Percentiles rank a stretch among this genome's conserved stretches.
phyloP scores from a whole-genome alignment of 1,140 invertebrate species.

The Aphelenchoides fujianensis region DNA sequence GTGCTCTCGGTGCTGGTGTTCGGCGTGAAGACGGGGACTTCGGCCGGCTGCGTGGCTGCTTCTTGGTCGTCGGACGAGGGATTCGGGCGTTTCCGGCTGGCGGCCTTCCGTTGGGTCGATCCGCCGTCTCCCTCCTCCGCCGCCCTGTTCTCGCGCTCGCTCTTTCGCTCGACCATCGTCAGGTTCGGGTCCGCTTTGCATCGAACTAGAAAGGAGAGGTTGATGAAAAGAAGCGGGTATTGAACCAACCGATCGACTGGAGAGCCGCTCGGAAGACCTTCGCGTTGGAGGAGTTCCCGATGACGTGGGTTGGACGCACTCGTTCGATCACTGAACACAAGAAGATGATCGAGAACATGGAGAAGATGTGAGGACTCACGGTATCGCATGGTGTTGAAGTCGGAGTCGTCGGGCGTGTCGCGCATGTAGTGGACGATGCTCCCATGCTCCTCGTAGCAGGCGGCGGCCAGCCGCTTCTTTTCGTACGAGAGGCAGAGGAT shows the following conservation, averaged over 20 bases:
- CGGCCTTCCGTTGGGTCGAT: too few species aligned
- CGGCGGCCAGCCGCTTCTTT: constrained; percentile 20
- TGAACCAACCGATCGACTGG: constrained; percentile 22
- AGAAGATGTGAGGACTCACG: constrained; percentile 19
- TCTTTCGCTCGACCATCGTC: neutral
- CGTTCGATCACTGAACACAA: constrained; percentile 22
- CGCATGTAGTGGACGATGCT: constrained; percentile 6
- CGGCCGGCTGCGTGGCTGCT: too few species aligned
- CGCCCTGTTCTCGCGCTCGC: neutral
- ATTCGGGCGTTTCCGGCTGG: too few species aligned
- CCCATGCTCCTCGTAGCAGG: constrained; percentile 20
- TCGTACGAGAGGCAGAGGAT: constrained; percentile 16
- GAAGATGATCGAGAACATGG: neutral
- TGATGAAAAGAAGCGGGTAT: neutral
- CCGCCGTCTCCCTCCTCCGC: too few species aligned
- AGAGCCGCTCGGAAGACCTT: constrained; percentile 11
- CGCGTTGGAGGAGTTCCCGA: constrained; percentile 8
- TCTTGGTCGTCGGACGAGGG: too few species aligned
- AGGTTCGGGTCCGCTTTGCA: constrained; percentile 8
- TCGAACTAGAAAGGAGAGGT: constrained; percentile 16
- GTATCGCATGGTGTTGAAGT: constrained; percentile 1
- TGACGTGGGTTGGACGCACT: constrained; percentile 20
- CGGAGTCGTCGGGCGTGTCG: constrained; percentile 17
- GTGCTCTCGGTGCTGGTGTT: neutral
- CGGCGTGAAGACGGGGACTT: neutral